Conservation (phyloP, 1,140 invertebrate species). For the Drosophila kikkawai region DNA sequence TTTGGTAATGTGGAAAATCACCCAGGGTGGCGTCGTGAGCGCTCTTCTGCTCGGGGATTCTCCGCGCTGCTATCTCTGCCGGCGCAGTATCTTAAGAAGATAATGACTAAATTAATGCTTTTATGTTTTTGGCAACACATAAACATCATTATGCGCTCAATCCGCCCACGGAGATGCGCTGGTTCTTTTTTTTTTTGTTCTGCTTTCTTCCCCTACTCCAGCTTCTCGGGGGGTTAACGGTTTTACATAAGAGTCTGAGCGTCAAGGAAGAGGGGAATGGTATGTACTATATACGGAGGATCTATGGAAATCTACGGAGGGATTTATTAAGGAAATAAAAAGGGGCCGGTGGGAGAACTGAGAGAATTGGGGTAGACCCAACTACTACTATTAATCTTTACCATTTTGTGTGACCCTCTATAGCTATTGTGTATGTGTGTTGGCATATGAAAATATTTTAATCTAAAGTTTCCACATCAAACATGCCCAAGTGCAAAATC, state of each 20-base stretch:
- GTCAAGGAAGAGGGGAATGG: background rate
- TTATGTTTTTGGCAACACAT: conserved; percentile 85
- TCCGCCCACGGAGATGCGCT: conserved; percentile 59
- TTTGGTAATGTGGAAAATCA: conserved; percentile 56
- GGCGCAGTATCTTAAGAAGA: conserved; percentile 82
- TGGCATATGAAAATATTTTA: conserved; percentile 78
- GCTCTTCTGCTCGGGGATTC: conserved; percentile 18
- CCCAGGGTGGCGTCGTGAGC: conserved; percentile 17
- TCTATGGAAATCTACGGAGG: background rate
- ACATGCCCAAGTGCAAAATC: conserved; percentile 74
- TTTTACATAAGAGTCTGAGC: conserved; percentile 9
- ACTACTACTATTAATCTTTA: conserved; percentile 10
- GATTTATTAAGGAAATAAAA: background rate
- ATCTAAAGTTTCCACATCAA: conserved; percentile 83
- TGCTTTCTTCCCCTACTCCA: background rate
- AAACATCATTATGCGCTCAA: conserved; percentile 85
- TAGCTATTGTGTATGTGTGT: conserved; percentile 28
- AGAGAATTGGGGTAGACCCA: background rate
- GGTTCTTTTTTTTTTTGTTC: background rate
- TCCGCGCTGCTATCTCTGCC: conserved; percentile 36
- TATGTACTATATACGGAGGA: background rate
- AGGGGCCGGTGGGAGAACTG: background rate
- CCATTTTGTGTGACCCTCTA: conserved; percentile 17
- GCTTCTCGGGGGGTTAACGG: conserved; percentile 2
- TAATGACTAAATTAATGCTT: conserved; percentile 85